These are phyloP conservation scores for Lydus trimaculatus DNA, from an alignment of 2,888 invertebrate species.

Conservation along the genomic window DNA sequence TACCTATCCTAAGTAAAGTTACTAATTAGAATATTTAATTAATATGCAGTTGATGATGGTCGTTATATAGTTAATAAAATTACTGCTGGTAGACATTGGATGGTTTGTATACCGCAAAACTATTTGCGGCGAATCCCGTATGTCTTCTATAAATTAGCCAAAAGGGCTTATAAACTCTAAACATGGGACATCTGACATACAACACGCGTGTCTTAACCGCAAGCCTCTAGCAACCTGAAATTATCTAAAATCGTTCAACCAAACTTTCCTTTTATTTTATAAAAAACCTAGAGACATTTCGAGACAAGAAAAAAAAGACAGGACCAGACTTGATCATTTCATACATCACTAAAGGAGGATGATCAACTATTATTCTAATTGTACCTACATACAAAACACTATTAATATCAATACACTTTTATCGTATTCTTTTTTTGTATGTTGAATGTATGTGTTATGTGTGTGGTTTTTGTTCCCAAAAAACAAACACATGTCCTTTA, in stretches of 20 bases:
- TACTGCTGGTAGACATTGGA: not conserved
- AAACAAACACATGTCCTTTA: constrained; percentile 1
- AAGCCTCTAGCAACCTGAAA: constrained; percentile 24
- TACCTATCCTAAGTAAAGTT: not conserved
- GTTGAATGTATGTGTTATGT: not conserved
- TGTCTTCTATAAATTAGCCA: constrained; percentile 16
- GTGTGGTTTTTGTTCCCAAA: not conserved
- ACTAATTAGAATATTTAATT: not conserved
- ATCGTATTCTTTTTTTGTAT: too few relatives aligned
- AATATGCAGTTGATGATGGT: not conserved
- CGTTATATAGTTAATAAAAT: constrained; percentile 10
- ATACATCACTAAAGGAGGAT: not conserved
- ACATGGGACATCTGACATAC: constrained; percentile 21
- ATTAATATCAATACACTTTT: not conserved
- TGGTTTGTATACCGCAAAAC: constrained; percentile 1
- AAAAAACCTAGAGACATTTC: not conserved
- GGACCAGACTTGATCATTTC: not conserved
- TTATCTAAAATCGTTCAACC: constrained; percentile 15
- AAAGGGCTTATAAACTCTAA: constrained; percentile 13
- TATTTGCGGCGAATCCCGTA: constrained; percentile 21
- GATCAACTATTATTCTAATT: not conserved
- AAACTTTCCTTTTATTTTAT: constrained; percentile 13
- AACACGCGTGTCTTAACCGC: constrained; percentile 28
- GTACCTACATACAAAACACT: not conserved
- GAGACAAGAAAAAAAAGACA: not conserved